These are phyloP conservation scores for Mamestra configurata DNA, from an alignment of 1,140 invertebrate genomes.

Conservation along the genomic window DNA sequence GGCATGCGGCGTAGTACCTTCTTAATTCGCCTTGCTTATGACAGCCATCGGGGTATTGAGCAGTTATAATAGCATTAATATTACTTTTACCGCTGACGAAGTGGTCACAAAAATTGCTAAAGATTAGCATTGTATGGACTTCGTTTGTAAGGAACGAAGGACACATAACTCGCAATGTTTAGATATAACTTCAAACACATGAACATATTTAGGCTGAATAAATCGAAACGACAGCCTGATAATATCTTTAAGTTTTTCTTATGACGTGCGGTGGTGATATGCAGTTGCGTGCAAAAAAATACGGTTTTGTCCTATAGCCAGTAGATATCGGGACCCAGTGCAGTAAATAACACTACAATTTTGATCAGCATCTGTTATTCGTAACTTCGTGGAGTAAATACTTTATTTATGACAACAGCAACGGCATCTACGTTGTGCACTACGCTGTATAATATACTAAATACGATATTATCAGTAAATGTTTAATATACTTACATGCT, in stretches of 20 bases:
- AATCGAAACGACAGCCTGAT: neutral
- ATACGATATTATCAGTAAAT: neutral
- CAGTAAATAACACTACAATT: conserved; percentile 57
- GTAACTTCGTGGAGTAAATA: conserved; percentile 69
- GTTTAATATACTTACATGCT: too few species aligned
- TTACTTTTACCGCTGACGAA: too few species aligned
- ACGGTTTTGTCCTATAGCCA: conserved; percentile 48
- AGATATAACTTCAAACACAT: neutral
- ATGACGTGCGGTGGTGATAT: conserved; percentile 7
- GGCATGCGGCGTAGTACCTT: too few species aligned
- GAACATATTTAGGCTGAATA: neutral
- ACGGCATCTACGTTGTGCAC: conserved; percentile 36
- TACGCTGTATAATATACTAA: neutral
- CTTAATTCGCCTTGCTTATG: too few species aligned
- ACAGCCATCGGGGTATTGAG: too few species aligned
- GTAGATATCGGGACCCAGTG: conserved; percentile 60
- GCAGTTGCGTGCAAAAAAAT: conserved; percentile 72
- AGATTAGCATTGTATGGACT: too few species aligned
- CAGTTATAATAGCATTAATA: too few species aligned
- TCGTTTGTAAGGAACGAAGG: neutral
- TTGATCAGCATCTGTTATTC: conserved; percentile 62
- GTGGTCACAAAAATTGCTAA: too few species aligned
- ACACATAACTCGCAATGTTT: conserved; percentile 1
- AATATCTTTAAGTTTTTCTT: neutral
- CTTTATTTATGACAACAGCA: conserved; percentile 13